Percentiles rank a stretch among this genome's conserved stretches.
These are phyloP conservation scores for Fragum whitleyi DNA, from an alignment of 2,888 invertebrate genomes.

Conservation along the genomic window DNA sequence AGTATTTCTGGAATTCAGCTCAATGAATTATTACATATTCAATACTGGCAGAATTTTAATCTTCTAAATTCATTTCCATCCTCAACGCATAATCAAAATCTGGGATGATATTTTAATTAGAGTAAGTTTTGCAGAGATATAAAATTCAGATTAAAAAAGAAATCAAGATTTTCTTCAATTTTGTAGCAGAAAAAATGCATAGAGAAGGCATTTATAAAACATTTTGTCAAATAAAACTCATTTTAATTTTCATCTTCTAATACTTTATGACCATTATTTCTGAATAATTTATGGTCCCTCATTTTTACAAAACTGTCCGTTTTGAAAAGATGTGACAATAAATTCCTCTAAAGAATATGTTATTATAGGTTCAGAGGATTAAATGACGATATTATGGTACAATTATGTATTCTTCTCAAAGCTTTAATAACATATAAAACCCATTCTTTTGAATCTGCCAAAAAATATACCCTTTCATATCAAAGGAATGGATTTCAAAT, in stretches of 20 bases:
- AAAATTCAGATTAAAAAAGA: conserved; percentile 6
- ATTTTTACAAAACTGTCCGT: conserved; percentile 42
- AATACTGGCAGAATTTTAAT: conserved; percentile 4
- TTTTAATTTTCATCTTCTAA: conserved; percentile 42
- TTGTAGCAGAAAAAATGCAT: conserved; percentile 13
- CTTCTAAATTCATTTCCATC: conserved; percentile 17
- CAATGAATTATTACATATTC: neutral
- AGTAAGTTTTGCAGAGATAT: conserved; percentile 10
- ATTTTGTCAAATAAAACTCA: conserved; percentile 28
- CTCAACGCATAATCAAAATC: conserved; percentile 1
- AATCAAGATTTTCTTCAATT: conserved; percentile 21
- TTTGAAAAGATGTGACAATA: conserved; percentile 48
- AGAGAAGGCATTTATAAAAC: conserved; percentile 14
- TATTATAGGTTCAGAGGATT: conserved; percentile 41
- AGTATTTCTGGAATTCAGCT: neutral
- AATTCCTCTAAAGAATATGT: conserved; percentile 48
- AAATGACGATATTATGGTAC: conserved; percentile 43
- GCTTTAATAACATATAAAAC: conserved; percentile 48
- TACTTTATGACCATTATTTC: conserved; percentile 55
- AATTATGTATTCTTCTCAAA: conserved; percentile 47
- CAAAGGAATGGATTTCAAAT: conserved; percentile 29
- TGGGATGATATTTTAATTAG: conserved; percentile 21
- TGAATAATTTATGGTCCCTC: conserved; percentile 47
- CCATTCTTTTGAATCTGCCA: conserved; percentile 40
- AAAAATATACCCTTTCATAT: conserved; percentile 53